Evolutionary conservation across 2,797 vertebrate species (phyloP).

Genomic region (Tokudaia muenninki): DNA sequence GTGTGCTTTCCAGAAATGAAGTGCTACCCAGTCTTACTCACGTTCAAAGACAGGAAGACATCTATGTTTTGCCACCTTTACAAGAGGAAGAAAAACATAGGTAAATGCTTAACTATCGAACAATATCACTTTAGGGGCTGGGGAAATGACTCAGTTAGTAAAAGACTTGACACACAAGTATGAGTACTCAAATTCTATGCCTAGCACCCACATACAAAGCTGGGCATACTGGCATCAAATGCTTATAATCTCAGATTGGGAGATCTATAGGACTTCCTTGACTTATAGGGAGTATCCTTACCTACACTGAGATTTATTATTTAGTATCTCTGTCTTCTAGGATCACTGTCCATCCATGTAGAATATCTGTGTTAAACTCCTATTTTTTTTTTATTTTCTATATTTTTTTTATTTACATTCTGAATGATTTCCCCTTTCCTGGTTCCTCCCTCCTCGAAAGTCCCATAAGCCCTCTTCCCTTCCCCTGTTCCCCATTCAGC

Average conservation of each 20-base stretch:
- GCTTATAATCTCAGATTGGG: background rate
- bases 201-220: background rate
- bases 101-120: constrained; percentile 84
- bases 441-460: too few species aligned
- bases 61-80: constrained; percentile 94
- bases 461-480: too few species aligned
- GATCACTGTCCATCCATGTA: too few species aligned
- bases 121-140: background rate
- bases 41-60: constrained; percentile 93
- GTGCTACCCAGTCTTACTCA: constrained; percentile 93
- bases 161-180: background rate
- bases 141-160: background rate
- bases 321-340: background rate
- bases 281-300: background rate
- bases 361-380: background rate
- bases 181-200: background rate
- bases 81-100: constrained; percentile 92
- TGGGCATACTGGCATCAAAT: background rate
- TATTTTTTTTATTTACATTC: too few species aligned
- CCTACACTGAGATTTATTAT: background rate
- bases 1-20: constrained; percentile 89
- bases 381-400: background rate
- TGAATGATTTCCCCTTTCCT: too few species aligned
- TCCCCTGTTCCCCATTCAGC: too few species aligned
- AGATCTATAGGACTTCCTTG: background rate